Evolutionary conservation across 2,797 vertebrate species (phyloP).

Genomic region (Setipinna tenuifilis): DNA sequence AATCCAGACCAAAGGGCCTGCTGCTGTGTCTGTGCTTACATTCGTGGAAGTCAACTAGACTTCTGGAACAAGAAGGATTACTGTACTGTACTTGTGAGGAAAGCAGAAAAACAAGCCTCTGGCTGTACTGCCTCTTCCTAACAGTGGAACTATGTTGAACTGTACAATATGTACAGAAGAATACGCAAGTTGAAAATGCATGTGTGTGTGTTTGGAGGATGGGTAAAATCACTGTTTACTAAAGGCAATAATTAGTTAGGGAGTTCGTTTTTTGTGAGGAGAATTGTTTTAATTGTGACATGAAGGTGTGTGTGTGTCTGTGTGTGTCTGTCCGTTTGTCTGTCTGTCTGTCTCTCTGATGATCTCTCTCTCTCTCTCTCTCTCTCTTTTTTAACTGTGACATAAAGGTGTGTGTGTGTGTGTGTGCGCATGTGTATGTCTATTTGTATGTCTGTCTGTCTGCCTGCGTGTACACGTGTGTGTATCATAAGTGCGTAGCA

Average conservation of each 20-base stretch:
- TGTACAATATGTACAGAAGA: background rate
- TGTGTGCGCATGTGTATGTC: background rate
- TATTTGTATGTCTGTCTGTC: conserved; percentile 39
- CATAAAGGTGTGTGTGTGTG: background rate
- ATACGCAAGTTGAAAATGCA: background rate
- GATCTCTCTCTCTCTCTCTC: background rate
- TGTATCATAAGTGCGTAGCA: background rate
- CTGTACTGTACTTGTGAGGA: background rate
- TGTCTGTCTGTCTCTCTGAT: conserved; percentile 15
- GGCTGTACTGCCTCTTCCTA: background rate
- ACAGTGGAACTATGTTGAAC: background rate
- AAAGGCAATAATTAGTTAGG: no score
- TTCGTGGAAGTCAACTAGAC: conserved; percentile 26
- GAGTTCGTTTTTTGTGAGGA: no score
- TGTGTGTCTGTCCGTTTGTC: conserved; percentile 10
- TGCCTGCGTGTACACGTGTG: background rate
- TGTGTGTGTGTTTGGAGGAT: background rate
- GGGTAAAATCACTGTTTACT: no score
- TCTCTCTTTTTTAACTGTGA: no score
- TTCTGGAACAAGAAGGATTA: background rate
- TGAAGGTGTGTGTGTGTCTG: background rate
- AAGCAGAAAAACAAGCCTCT: background rate
- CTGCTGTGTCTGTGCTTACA: conserved; percentile 13
- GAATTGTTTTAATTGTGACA: no score
- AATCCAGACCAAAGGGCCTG: conserved; percentile 64